Base-by-base conservation (phyloP, 2,888 invertebrate genomes). In the Plagiodera versicolora region DNA sequence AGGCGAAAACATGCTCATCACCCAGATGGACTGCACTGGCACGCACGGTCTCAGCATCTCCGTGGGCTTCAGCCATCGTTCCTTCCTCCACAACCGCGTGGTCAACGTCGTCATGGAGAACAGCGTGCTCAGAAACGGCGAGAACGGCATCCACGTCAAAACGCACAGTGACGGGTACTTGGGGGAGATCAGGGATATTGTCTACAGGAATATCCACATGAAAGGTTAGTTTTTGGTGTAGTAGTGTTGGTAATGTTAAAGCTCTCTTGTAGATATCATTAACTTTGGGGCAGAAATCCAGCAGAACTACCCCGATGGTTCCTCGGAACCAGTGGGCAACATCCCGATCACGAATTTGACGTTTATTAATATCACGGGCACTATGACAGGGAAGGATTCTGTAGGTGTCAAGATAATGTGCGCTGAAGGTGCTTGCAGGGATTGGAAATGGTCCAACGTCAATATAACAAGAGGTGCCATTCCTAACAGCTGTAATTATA, bases 41-140 rank as follows among this genome's bases (percentile, higher is more conserved):
- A 66, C 66, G 1, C 69, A 69, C 60, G 70, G 70, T 17, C 56
- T 70, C 20, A 69, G 68, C 53, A 51, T 70, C 9, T 67, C 68
- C 0, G 68, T 65, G 5, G 64, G 61, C n/a, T 63, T 67, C 49
- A 65, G 58, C 44, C 51, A 64, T n/a, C 30, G 18, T 1, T 58
- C 62, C 11, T 53, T 45, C 8, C 39, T n/a, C 39, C 59, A 53
- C 47, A 67, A 67, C 46, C 53, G 52, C 4, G 48, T 69, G 0
- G 30, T 30, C 2, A 62, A 69, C 24, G 64, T 69, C 8, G 59
- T 45, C 1, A 44, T 67, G 9, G 53, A 50, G 28, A 62, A 67
- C 44, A 61, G 61, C 2, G 35, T 60, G 8, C 30, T 69, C 4
- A 20, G 51, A 2, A 51, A 59, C 17, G 63, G 65, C 5, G 57